Percentiles rank a stretch among this genome's conserved stretches.
Conservation (phyloP, 2,888 invertebrate genomes). For the Epicampocera succincta region DNA sequence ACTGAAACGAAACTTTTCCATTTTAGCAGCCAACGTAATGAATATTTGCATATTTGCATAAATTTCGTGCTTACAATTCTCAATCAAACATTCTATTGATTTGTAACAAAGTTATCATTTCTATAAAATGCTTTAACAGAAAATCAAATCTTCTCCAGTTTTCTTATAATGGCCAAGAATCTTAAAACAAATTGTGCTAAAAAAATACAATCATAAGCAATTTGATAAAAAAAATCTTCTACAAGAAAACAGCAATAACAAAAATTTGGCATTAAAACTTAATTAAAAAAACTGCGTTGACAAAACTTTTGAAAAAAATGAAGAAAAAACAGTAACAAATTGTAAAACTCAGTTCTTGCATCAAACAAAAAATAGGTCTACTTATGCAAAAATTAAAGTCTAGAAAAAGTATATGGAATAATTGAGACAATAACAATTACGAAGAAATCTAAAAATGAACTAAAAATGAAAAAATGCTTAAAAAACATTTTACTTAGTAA, state of each 20-base stretch:
- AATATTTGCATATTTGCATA: too few relatives aligned
- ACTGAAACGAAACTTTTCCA: too few relatives aligned
- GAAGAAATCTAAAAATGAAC: slow-evolving; percentile 54
- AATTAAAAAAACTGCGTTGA: slow-evolving; percentile 53
- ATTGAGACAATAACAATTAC: slow-evolving; percentile 66
- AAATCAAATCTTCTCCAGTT: not conserved
- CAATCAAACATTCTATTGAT: too few relatives aligned
- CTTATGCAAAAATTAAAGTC: slow-evolving; percentile 72
- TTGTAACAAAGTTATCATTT: too few relatives aligned
- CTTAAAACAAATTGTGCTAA: slow-evolving; percentile 1
- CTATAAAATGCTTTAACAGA: too few relatives aligned
- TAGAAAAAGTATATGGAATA: slow-evolving; percentile 52
- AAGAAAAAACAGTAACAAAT: slow-evolving; percentile 47
- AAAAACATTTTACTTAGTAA: slow-evolving; percentile 71
- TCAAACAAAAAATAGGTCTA: slow-evolving; percentile 68
- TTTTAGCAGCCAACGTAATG: too few relatives aligned
- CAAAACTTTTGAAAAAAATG: slow-evolving; percentile 45
- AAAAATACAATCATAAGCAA: slow-evolving; percentile 44
- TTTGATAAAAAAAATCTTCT: slow-evolving; percentile 39
- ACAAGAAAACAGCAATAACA: slow-evolving; percentile 9
- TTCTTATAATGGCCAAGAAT: slow-evolving; percentile 9
- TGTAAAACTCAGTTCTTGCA: slow-evolving; percentile 49
- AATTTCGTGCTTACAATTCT: too few relatives aligned
- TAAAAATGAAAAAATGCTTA: slow-evolving; percentile 67
- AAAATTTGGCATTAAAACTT: slow-evolving; percentile 58